A percentile compares a stretch with the other conserved stretches of the same genome.
phyloP scores from a whole-genome alignment of 2,888 invertebrate species.

The Andrena camellia region DNA sequence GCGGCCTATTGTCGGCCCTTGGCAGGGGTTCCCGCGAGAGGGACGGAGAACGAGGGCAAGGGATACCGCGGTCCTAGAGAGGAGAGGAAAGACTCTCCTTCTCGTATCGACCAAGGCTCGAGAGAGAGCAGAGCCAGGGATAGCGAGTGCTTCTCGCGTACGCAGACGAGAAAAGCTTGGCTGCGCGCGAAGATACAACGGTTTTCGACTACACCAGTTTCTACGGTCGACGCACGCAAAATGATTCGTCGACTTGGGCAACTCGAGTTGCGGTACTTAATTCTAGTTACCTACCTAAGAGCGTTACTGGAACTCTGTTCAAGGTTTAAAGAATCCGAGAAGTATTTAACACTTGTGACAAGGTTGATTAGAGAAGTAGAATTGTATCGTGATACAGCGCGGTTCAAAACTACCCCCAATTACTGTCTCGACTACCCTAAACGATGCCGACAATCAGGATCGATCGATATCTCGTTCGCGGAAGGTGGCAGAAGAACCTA shows the following conservation, averaged over 20 bases:
- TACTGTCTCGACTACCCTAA: slow-evolving; percentile 1
- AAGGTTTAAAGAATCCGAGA: too few species aligned
- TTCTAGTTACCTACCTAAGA: too few species aligned
- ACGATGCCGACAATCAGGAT: neutral
- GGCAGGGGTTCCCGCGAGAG: slow-evolving; percentile 76
- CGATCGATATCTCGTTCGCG: slow-evolving; percentile 15
- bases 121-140: slow-evolving; percentile 62
- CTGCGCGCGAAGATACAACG: slow-evolving; percentile 31
- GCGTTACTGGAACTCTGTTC: too few species aligned
- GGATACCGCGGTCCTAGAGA: slow-evolving; percentile 60
- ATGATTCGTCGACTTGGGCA: neutral
- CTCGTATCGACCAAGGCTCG: slow-evolving; percentile 77
- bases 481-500: neutral
- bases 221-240: neutral
- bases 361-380: neutral
- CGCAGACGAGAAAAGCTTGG: slow-evolving; percentile 31
- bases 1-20: slow-evolving; percentile 82
- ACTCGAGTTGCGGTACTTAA: neutral
- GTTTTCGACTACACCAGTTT: slow-evolving; percentile 45
- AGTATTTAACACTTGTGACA: neutral
- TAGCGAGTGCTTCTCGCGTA: slow-evolving; percentile 44
- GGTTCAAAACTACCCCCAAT: neutral
- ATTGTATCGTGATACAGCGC: neutral
- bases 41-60: slow-evolving; percentile 58
- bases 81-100: slow-evolving; percentile 75